Evolutionary conservation across 1,140 invertebrate species (phyloP), one percentile per base, ranked within the genome.

Genomic region (Saxidomus purpurata): DNA sequence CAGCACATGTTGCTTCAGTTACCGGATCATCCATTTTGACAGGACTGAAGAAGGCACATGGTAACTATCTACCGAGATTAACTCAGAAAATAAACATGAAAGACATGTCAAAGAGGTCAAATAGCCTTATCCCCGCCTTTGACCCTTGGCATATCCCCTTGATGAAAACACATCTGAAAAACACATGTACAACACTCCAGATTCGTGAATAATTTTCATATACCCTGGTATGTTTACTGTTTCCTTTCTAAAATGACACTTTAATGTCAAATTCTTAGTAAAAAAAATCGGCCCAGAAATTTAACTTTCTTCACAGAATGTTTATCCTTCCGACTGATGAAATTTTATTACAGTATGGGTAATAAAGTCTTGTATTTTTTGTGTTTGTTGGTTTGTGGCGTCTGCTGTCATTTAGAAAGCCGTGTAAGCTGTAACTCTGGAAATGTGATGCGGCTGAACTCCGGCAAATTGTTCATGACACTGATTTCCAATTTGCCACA

Each of bases 81-180:
- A 52, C 47, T 38, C 28, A 34, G 31, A 34, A 52, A 79, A 79
- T 55, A 79, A 79, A 79, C 76, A 79, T 79, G 76, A 79, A 79
- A 55, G 76, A 79, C 49, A 79, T 79, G 76, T 79, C 76, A 79
- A 52, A 79, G 49, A 55, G 76, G 76, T 79, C 49, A 55, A 79
- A 79, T 31, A 52, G 47, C n/a, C 40, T 79, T 40, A 79, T 79
- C 47, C 67, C 11, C 34, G 4, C 67, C 15, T 19, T 38, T 71
- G 67, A 71, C 67, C 67, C 67, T 71, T 71, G 36, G 25, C 67
- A 71, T 38, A 71, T 71, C 67, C 67, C 34, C 31, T 36, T n/a
- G 6, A 13, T 38, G 34, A 38, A 71, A 71, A 11, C 31, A 79
- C 76, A 79, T 79, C 34, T 79, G 76, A 79, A 28, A 52, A 79